phyloP scores from a whole-genome alignment of 2,797 vertebrate species.

The Enteromius thamalakanensis region DNA sequence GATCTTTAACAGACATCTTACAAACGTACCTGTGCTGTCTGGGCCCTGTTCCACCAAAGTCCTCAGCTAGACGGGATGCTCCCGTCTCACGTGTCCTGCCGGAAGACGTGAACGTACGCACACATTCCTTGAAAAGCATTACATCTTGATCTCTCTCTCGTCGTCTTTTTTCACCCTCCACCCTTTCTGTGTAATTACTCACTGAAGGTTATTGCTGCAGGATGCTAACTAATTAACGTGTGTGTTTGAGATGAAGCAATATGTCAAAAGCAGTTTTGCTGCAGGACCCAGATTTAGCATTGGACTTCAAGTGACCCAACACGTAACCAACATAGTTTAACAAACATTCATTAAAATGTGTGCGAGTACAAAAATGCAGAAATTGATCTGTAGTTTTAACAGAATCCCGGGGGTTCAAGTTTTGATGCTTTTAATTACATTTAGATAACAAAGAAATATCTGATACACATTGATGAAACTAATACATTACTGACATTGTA shows the following conservation, averaged over 20 bases:
- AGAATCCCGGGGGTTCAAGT: background rate
- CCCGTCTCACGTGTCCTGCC: background rate
- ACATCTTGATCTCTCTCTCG: constrained; percentile 3
- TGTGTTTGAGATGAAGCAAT: background rate
- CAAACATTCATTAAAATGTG: background rate
- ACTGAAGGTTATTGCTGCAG: constrained; percentile 17
- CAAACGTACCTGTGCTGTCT: too few species aligned
- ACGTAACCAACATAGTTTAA: background rate
- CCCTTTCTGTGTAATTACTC: background rate
- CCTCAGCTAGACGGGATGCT: background rate
- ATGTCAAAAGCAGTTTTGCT: background rate
- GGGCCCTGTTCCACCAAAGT: constrained; percentile 29
- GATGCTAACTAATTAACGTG: constrained; percentile 10
- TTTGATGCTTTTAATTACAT: background rate
- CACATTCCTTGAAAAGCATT: background rate
- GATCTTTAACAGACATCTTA: too few species aligned
- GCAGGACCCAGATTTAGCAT: constrained; percentile 5
- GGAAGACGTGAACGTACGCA: background rate
- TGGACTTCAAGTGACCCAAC: background rate
- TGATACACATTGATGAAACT: background rate
- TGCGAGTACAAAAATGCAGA: background rate
- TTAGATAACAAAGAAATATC: background rate
- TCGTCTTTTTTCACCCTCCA: constrained; percentile 11
- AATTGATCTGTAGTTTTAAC: background rate
- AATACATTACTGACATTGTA: background rate